Conservation (phyloP, 2,113 vertebrate species). For the Hemiscyllium ocellatum region DNA sequence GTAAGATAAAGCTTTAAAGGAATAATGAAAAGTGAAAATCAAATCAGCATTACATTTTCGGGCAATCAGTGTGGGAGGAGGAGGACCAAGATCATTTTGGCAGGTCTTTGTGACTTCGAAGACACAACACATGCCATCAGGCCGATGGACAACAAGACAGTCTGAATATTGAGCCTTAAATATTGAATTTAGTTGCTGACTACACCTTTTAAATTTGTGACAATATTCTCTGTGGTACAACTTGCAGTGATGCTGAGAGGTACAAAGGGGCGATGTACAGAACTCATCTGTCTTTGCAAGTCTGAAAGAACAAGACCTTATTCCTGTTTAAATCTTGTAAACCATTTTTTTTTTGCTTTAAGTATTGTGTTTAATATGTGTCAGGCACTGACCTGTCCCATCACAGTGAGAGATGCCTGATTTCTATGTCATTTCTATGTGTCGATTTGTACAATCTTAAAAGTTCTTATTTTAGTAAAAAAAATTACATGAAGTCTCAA, state of each 20-base stretch:
- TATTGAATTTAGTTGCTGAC: neutral
- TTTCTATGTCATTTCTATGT: slow-evolving; percentile 33
- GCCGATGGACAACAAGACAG: neutral
- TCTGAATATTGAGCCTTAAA: slow-evolving; percentile 23
- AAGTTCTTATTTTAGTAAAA: slow-evolving; percentile 36
- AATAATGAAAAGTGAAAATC: neutral
- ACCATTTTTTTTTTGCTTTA: slow-evolving; percentile 17
- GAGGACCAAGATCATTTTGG: neutral
- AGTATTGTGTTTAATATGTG: slow-evolving; percentile 35
- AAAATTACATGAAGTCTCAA: slow-evolving; percentile 29
- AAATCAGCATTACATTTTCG: neutral
- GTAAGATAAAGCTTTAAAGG: neutral
- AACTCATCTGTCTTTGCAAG: slow-evolving; percentile 16
- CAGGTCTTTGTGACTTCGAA: neutral
- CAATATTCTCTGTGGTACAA: neutral
- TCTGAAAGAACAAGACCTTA: slow-evolving; percentile 11
- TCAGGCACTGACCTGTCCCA: slow-evolving; percentile 6
- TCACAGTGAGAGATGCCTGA: slow-evolving; percentile 17
- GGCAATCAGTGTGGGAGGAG: neutral
- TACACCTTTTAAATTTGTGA: neutral
- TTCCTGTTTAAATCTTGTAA: slow-evolving; percentile 35
- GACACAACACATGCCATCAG: neutral
- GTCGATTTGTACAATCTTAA: slow-evolving; percentile 35
- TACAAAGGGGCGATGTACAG: neutral
- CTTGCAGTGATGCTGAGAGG: neutral